phyloP scores from a whole-genome alignment of 2,888 invertebrate genomes.

The Caenorhabditis sulstoni region DNA sequence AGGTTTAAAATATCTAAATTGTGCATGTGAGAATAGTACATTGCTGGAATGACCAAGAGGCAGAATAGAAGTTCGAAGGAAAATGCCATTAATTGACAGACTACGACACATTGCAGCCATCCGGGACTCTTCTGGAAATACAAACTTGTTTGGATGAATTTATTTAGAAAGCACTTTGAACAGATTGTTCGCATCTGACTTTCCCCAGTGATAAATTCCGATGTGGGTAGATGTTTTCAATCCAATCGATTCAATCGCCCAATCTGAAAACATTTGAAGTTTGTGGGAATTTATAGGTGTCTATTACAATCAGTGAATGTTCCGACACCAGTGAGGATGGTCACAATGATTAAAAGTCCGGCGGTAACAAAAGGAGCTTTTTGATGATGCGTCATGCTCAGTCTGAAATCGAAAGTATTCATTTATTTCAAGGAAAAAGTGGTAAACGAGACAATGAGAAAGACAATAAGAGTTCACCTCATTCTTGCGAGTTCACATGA shows the following conservation, averaged over 20 bases:
- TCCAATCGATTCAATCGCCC: constrained; percentile 25
- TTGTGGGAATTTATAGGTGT: too few species aligned
- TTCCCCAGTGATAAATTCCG: constrained; percentile 56
- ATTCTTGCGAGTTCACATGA: constrained; percentile 12
- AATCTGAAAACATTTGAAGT: constrained; percentile 30
- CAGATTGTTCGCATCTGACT: constrained; percentile 26
- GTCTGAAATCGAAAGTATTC: constrained; percentile 10
- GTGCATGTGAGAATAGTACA: too few species aligned
- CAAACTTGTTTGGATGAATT: background rate
- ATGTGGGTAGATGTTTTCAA: constrained; percentile 11
- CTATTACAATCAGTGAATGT: constrained; percentile 57
- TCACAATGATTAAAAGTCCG: constrained; percentile 38
- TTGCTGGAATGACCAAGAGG: constrained; percentile 40
- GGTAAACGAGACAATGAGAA: too few species aligned
- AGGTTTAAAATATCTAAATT: too few species aligned
- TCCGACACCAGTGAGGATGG: constrained; percentile 48
- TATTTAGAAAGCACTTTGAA: constrained; percentile 7
- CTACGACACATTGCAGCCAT: constrained; percentile 60
- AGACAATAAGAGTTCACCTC: too few species aligned
- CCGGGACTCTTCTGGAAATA: constrained; percentile 36
- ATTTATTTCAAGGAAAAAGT: background rate
- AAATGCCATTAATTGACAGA: constrained; percentile 56
- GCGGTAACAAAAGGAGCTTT: constrained; percentile 53
- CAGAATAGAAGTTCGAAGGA: constrained; percentile 54
- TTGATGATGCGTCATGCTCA: constrained; percentile 49